These are phyloP conservation scores for Neuroterus valhalla DNA, from an alignment of 1,140 invertebrate genomes.

Conservation along the genomic window DNA sequence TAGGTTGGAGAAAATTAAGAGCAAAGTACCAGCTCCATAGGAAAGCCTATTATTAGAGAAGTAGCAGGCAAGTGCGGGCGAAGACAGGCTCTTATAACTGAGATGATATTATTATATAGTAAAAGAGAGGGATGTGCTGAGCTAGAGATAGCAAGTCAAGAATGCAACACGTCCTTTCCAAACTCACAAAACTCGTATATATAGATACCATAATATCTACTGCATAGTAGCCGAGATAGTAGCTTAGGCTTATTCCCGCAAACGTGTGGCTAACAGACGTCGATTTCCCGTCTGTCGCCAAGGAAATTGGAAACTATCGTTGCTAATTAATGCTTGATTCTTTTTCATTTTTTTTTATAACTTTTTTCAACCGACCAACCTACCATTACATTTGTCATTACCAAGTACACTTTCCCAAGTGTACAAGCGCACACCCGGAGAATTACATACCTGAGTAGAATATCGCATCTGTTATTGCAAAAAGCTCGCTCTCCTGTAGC, in stretches of 20 bases:
- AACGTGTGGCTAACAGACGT: background rate
- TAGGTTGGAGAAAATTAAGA: background rate
- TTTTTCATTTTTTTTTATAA: constrained; percentile 35
- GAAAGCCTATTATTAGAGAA: constrained; percentile 54
- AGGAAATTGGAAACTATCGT: constrained; percentile 56
- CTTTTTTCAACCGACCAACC: no score
- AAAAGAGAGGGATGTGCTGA: constrained; percentile 1
- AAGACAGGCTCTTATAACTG: no score
- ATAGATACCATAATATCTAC: no score
- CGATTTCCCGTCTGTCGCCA: constrained; percentile 56
- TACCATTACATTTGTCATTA: constrained; percentile 18
- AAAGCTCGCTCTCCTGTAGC: no score
- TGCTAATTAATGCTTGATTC: constrained; percentile 38
- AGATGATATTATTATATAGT: constrained; percentile 2
- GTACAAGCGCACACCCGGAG: background rate
- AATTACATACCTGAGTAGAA: no score
- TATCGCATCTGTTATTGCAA: no score
- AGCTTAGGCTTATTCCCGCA: background rate
- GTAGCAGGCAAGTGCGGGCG: constrained; percentile 46
- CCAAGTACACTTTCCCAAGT: constrained; percentile 18
- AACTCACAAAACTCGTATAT: no score
- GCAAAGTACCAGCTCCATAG: constrained; percentile 25
- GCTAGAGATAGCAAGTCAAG: background rate
- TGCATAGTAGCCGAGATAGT: constrained; percentile 1
- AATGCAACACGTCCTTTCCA: background rate